Base-by-base conservation (phyloP, 2,113 vertebrate species). In the human region DNA sequence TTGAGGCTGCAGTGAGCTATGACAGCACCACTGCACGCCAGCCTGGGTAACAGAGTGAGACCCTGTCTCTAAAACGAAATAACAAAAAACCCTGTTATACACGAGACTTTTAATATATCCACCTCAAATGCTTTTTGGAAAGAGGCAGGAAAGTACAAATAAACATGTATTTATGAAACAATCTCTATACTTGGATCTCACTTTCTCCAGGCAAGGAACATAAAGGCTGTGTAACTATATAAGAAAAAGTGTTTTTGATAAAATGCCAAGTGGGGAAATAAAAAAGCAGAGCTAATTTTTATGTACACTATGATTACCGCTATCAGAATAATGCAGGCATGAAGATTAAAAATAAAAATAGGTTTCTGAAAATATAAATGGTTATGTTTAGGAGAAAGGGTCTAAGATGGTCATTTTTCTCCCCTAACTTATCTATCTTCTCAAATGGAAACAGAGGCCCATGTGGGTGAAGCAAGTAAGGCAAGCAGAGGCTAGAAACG, bases 151-250 rank as follows among this genome's bases (percentile, higher is more conserved):
- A 95, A 38, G 27, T 48, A 97, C 59, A 94, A 94, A 89, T 75
- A 79, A 94, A 96, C 76, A 84, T 1, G 52, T 14, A 72, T 52
- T 92, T 73, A 68, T 48, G 40, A 90, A 96, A 59, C 20, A 27
- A 35, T 45, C 89, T 94, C 89, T 89, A 55, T 6, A n/a, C 43
- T 80, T 68, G 73, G 72, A 57, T 75, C 82, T 93, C 40, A 40
- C 59, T 95, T 93, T 95, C 82, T 70, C 84, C 59, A 61, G 75
- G 61, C 73, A 93, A 95, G 84, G 59, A 93, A 85, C 35, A 89
- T 25, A 83, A 87, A 95, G 88, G 72, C 61, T 79, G 14, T 79
- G 80, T 55, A n/a, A 52, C 79, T 91, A 59, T 55, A 30, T 25
- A n/a, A 86, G 43, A 43, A 95, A 94, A 92, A 87, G 52, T n/a